Evolutionary conservation across 2,113 vertebrate species (phyloP), one percentile per base, ranked within the genome.

Genomic region (Syngnathus floridae): DNA sequence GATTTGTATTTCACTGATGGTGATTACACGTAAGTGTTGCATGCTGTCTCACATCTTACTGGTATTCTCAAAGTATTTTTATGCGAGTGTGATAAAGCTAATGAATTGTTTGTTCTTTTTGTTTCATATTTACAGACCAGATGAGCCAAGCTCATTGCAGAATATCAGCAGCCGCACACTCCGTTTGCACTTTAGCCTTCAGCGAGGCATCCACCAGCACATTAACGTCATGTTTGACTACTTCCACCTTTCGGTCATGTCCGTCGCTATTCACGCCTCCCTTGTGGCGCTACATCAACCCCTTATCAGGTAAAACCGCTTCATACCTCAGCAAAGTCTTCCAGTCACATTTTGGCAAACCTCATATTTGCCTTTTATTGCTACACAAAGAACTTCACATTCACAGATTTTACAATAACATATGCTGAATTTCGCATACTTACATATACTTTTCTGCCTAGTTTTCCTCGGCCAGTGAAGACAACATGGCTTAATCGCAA

Each of bases 171-270:
- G 93, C 75, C 93, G 97, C 77, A 93, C 91, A 19, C 87, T 99
- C 75, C 96, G 93, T 90, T 89, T 99, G 93, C 96, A 99, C 93
- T 97, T 97, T 90, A 96, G 90, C 86, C 92, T 95, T 76, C 92
- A 93, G 60, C 88, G 88, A 87, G 97, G 97, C 88, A 93, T 99
- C 90, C 97, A 99, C 87, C 95, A 99, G 87, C 95, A 99, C 0
- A 89, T 94, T 82, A 98, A 98, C 78, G 92, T 99, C 67, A 99
- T 99, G 95, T 99, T 99, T 87, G 97, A 99, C 91, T 99, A 99
- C 85, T 99, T 99, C 89, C 96, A 99, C 85, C 92, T 99, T 64
- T 96, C 95, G 17, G 96, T 98, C 82, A 89, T 99, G 74, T 97
- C 97, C 0, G 89, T 98, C 73, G 90, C 92, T 76, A 88, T 99